Base-by-base conservation (phyloP, 1,140 invertebrate species). In the Drosophila bocqueti region DNA sequence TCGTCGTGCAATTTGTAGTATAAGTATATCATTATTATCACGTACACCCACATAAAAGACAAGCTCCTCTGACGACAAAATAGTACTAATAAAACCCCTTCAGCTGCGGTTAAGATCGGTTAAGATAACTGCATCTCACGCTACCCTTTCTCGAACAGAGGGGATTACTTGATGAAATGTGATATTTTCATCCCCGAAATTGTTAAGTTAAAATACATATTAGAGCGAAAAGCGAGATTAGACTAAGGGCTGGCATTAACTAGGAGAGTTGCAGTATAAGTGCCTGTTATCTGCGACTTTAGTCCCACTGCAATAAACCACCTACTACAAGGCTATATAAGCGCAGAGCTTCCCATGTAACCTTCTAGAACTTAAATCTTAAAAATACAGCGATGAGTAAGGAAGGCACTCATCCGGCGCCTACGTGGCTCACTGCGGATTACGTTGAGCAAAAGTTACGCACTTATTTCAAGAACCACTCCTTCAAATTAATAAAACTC, bases 391-490 rank as follows among this genome's bases (percentile, higher is more conserved):
- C 2, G 24, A 82, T 85, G 82, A 34, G 79, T 0, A 36, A 55
- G 10, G 31, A 71, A 54, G 38, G 18, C 55, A 36, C 1, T 18
- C 8, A 42, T 24, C 15, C 26, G 46, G 57, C 60, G 1, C 79
- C 84, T 0, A 54, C 26, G 26, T 93, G 92, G 92, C 68, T 92
- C 0, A 87, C 62, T 3, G 49, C 42, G 7, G 74, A 83, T 4
- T 93, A 91, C 49, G 65, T 93, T 2, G 59, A 85, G 42, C 16
- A 71, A 8, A 76, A 69, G 29, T 26, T 93, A 13, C 68, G 80
- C 1, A 31, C 9, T 2, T 83, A 91, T 36, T 69, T 79, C 1
- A 57, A 89, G 8, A 73, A 93, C 42, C 26, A 59, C 4, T 54
- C 58, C 0, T 29, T 93, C 0, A 47, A 77, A n/a, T 26, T 93